Conservation (phyloP, 2,888 invertebrate genomes). For the Capitulum mitella region DNA sequence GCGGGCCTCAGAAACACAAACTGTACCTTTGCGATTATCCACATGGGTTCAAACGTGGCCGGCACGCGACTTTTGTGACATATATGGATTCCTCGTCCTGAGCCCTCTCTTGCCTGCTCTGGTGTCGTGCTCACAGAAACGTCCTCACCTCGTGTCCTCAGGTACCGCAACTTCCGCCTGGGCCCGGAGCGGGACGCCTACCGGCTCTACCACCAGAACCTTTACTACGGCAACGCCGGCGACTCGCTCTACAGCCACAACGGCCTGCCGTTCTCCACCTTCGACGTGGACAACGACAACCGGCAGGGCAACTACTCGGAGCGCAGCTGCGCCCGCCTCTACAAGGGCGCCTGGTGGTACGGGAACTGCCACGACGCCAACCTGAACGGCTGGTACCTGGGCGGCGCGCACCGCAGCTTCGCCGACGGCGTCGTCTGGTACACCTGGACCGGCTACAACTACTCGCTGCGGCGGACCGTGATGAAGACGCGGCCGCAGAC, state of each 20-base stretch:
- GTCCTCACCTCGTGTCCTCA: neutral
- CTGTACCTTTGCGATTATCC: no score
- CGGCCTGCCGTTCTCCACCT: conserved; percentile 15
- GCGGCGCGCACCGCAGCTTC: conserved; percentile 36
- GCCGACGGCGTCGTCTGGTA: conserved; percentile 40
- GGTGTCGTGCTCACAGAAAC: no score
- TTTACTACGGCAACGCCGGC: conserved; percentile 38
- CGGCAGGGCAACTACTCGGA: conserved; percentile 37
- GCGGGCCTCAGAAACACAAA: no score
- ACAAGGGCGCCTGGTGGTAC: conserved; percentile 38
- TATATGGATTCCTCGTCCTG: no score
- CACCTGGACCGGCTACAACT: conserved; percentile 38
- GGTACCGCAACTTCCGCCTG: conserved; percentile 35
- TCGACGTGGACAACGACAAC: conserved; percentile 36
- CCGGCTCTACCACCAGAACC: conserved; percentile 36
- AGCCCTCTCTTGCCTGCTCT: no score
- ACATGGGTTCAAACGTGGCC: no score
- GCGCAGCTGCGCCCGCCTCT: conserved; percentile 36
- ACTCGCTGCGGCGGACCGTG: conserved; percentile 38
- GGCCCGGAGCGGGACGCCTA: conserved; percentile 36
- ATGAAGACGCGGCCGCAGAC: conserved; percentile 38
- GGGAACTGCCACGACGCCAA: conserved; percentile 38
- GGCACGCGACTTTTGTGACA: no score
- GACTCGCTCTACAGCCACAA: conserved; percentile 33
- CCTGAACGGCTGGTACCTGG: conserved; percentile 37